These are phyloP conservation scores for Megaleporinus macrocephalus DNA, from an alignment of 2,113 vertebrate genomes.

Conservation along the genomic window DNA sequence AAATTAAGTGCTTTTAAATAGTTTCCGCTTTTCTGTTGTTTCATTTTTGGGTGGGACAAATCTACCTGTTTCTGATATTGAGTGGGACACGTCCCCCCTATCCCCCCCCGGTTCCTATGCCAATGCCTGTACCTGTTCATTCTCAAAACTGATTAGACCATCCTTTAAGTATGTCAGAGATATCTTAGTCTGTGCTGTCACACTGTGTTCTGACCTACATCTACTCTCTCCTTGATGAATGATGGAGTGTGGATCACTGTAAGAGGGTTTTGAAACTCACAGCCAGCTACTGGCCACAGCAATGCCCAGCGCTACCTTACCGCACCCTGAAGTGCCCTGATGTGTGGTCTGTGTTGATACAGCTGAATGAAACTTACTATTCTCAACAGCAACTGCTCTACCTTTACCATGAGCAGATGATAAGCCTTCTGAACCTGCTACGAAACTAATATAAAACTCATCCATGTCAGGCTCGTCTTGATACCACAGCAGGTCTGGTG, in stretches of 20 bases:
- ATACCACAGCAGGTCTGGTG: background rate
- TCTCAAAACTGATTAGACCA: conserved; percentile 2
- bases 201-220: conserved; percentile 14
- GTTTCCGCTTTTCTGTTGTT: no score
- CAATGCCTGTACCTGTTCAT: conserved; percentile 7
- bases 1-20: no score
- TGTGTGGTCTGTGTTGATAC: background rate
- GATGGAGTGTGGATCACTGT: background rate
- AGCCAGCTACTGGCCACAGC: background rate
- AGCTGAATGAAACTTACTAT: background rate
- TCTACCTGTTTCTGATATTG: no score
- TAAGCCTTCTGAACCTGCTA: background rate
- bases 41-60: no score
- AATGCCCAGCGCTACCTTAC: background rate
- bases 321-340: background rate
- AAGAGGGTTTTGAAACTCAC: conserved; percentile 16
- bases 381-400: background rate
- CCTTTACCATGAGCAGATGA: background rate
- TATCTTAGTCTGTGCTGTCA: conserved; percentile 16
- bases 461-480: background rate
- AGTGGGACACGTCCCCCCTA: no score
- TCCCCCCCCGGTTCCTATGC: no score
- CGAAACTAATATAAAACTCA: background rate
- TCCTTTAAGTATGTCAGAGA: conserved; percentile 15
- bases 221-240: conserved; percentile 10